Evolutionary conservation across 2,797 vertebrate species (phyloP).

Genomic region (Cyprinella venusta): DNA sequence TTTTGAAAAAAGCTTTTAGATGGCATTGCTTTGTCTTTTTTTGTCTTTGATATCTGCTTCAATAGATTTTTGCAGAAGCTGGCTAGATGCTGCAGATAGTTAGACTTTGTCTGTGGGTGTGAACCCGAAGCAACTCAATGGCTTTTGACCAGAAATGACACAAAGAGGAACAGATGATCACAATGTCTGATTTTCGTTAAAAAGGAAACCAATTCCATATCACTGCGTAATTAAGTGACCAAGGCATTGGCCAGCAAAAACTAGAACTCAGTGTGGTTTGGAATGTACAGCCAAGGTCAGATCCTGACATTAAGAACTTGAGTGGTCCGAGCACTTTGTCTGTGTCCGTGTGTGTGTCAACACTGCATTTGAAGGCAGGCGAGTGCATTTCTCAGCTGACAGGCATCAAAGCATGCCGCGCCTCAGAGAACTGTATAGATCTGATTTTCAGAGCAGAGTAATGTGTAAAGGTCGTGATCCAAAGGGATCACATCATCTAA

Average conservation of each 20-base stretch:
- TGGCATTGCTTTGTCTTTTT: constrained; percentile 77
- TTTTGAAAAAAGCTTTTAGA: constrained; percentile 72
- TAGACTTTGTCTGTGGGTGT: constrained; percentile 54
- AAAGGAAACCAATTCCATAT: constrained; percentile 6
- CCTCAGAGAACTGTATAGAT: constrained; percentile 64
- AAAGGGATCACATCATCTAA: constrained; percentile 40
- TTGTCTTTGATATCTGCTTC: constrained; percentile 79
- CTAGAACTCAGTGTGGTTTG: constrained; percentile 47
- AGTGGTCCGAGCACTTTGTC: constrained; percentile 75
- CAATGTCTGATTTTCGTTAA: constrained; percentile 10
- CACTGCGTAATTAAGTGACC: not conserved
- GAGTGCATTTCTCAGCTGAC: constrained; percentile 71
- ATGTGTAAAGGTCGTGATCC: constrained; percentile 61
- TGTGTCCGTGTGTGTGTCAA: constrained; percentile 74
- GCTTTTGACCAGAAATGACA: constrained; percentile 43
- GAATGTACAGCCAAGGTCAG: constrained; percentile 78
- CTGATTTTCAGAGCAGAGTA: constrained; percentile 65
- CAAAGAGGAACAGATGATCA: not conserved
- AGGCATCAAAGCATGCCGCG: constrained; percentile 76
- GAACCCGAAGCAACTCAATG: constrained; percentile 35
- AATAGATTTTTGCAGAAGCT: constrained; percentile 72
- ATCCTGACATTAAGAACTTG: constrained; percentile 68
- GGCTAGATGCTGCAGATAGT: constrained; percentile 58
- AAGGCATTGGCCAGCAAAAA: not conserved
- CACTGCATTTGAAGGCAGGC: constrained; percentile 65